Conservation (phyloP, 2,888 invertebrate species). For the Girardia tigrina region DNA sequence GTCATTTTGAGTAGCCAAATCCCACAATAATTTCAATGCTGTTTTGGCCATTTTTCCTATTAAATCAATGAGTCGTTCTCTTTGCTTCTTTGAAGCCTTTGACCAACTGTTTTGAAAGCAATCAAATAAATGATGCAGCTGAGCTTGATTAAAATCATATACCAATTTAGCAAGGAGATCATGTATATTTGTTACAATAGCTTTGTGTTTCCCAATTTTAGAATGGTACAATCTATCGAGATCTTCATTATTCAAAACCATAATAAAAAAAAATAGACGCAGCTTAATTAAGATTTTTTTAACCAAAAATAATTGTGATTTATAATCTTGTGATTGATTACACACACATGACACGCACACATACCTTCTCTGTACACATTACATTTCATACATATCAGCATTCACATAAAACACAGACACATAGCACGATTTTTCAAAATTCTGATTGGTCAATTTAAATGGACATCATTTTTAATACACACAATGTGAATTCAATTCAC, state of each 20-base stretch:
- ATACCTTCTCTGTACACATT: no score
- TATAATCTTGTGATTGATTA: no score
- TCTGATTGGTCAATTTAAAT: no score
- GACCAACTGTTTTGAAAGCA: slow-evolving; percentile 89
- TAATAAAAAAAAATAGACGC: no score
- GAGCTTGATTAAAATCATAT: slow-evolving; percentile 93
- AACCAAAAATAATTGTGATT: no score
- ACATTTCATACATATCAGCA: no score
- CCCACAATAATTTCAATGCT: slow-evolving; percentile 84
- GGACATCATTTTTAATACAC: no score
- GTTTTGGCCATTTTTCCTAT: slow-evolving; percentile 97
- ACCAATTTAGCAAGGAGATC: slow-evolving; percentile 85
- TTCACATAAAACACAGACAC: no score
- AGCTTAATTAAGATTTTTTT: no score
- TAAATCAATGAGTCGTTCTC: slow-evolving; percentile 81
- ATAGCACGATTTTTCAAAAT: no score
- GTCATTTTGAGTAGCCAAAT: slow-evolving; percentile 83
- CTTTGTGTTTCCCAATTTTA: slow-evolving; percentile 84
- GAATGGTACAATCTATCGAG: slow-evolving; percentile 90
- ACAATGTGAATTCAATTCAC: no score
- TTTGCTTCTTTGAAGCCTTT: slow-evolving; percentile 81
- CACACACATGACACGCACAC: no score
- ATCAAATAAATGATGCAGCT: slow-evolving; percentile 85
- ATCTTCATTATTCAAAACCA: slow-evolving; percentile 71
- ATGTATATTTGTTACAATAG: slow-evolving; percentile 88